Evolutionary conservation across 2,797 vertebrate species (phyloP).

Genomic region (Hoplostethus atlanticus): DNA sequence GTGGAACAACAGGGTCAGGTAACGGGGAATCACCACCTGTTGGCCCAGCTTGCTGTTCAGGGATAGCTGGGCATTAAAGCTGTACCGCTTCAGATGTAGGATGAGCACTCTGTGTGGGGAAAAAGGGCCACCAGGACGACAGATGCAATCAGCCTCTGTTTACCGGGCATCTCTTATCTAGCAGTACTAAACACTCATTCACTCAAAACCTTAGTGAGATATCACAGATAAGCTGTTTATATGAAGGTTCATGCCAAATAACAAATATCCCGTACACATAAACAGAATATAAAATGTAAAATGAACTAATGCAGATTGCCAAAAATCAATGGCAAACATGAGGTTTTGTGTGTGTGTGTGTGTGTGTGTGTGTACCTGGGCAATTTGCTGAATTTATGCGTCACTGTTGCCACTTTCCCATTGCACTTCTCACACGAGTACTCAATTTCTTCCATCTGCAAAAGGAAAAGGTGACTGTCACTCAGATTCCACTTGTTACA

Average conservation of each 20-base stretch:
- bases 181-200: not conserved
- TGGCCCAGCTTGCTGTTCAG: slow-evolving; percentile 98
- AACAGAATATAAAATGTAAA: too few species aligned
- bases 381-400: slow-evolving; percentile 96
- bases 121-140: not conserved
- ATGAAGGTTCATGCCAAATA: too few species aligned
- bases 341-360: not conserved
- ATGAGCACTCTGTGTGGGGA: slow-evolving; percentile 90
- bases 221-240: too few species aligned
- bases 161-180: not conserved
- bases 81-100: slow-evolving; percentile 98
- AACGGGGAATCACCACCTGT: slow-evolving; percentile 96
- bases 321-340: too few species aligned
- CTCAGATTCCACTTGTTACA: not conserved
- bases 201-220: too few species aligned
- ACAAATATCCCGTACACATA: too few species aligned
- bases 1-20: slow-evolving; percentile 93
- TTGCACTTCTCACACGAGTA: slow-evolving; percentile 99
- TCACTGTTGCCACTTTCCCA: slow-evolving; percentile 93
- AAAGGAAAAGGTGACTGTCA: slow-evolving; percentile 26
- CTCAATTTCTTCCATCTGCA: slow-evolving; percentile 97
- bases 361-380: slow-evolving; percentile 86
- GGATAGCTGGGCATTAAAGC: slow-evolving; percentile 95
- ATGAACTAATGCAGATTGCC: too few species aligned
- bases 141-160: not conserved